phyloP scores from a whole-genome alignment of 2,113 vertebrate species.

The Synchiropus splendidus region DNA sequence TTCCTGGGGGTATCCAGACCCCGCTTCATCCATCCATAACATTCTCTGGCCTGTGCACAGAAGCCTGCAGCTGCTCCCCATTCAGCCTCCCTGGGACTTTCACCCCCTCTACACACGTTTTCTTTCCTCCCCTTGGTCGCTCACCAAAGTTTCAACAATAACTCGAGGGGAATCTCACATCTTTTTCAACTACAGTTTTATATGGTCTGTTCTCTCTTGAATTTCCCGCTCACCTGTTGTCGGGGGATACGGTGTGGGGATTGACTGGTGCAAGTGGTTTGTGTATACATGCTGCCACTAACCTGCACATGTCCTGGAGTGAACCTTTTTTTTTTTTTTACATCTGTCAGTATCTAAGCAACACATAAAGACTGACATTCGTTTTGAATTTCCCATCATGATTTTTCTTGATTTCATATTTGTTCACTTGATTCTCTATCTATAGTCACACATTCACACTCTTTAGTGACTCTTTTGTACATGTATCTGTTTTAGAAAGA shows the following conservation, averaged over 20 bases:
- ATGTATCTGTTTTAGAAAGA: too few relatives aligned
- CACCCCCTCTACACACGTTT: slow-evolving; percentile 8
- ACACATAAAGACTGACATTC: too few relatives aligned
- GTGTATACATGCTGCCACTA: slow-evolving; percentile 10
- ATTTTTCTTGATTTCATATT: too few relatives aligned
- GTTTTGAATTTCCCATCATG: too few relatives aligned
- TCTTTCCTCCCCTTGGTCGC: slow-evolving; percentile 4
- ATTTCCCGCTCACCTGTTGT: neutral
- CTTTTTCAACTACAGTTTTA: neutral
- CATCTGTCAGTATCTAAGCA: neutral
- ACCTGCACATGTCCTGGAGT: slow-evolving; percentile 2
- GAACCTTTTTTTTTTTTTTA: neutral
- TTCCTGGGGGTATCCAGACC: slow-evolving; percentile 35
- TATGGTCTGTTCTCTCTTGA: neutral
- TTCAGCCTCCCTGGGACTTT: slow-evolving; percentile 37
- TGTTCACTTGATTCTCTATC: too few relatives aligned
- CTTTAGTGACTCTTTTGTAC: too few relatives aligned
- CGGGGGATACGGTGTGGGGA: too few relatives aligned
- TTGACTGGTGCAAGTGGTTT: neutral
- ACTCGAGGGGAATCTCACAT: neutral
- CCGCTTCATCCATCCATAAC: slow-evolving; percentile 37
- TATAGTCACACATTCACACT: too few relatives aligned
- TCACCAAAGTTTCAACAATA: slow-evolving; percentile 22
- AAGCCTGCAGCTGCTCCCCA: slow-evolving; percentile 56
- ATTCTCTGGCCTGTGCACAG: slow-evolving; percentile 46